Base-by-base conservation (phyloP, 2,113 vertebrate genomes). In the Lanius collurio region DNA sequence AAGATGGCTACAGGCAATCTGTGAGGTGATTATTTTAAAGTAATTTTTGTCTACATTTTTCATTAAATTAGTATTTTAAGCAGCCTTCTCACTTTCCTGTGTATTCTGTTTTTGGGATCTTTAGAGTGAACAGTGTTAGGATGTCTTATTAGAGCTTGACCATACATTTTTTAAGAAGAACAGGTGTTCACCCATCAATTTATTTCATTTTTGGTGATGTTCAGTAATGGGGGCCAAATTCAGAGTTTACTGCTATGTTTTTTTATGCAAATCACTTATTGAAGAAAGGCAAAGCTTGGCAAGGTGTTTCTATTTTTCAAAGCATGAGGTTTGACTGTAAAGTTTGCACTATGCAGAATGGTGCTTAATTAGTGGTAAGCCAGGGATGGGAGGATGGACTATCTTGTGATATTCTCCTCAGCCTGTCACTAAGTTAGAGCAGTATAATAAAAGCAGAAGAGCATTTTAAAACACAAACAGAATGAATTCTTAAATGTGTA, bases 1-100 rank as follows among this genome's bases (percentile, higher is more conserved):
- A 68, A 82, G 37, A 68, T 23, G 2, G 76, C 83, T 94, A 50
- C 21, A 73, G 50, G 57, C 46, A 87, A 80, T 68, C 39, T 84
- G 41, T 50, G 44, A 83, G 64, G 71, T 91, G 15, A 91, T 92
- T 95, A 63, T 56, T 95, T 70, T 69, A 92, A 94, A 88, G 11
- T 11, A 47, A 79, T 90, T 95, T 87, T 57, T 68, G 28, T 78
- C 50, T 57, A 41, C 3, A 4, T 53, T 89, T 65, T 96, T 89
- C 15, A 69, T 83, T 73, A 79, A 89, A 76, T 89, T 95, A 77
- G 16, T 42, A 67, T 91, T 92, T 33, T 52, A 80, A 94, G 20
- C 27, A 88, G 10, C 47, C 39, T 63, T 84, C 22, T 80, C 6
- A 31, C n/a, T 57, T 75, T 73, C 28, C 16, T 27, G 42, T 71